These are phyloP conservation scores for Drosophila kurseongensis DNA, from an alignment of 1,140 invertebrate species.

Conservation along the genomic window DNA sequence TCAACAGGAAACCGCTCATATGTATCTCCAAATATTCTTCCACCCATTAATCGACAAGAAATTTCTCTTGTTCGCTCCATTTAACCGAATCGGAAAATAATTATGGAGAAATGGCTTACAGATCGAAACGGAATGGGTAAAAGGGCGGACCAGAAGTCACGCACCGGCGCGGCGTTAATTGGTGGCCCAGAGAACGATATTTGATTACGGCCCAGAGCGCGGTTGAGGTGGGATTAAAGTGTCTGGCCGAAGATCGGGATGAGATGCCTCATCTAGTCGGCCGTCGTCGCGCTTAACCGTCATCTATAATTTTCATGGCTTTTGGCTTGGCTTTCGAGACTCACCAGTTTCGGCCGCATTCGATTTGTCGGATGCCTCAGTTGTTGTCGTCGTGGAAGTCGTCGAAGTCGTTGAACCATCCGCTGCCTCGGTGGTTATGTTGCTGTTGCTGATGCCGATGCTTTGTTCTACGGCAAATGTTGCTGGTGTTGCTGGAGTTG, in stretches of 20 bases:
- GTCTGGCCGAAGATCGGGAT: constrained; percentile 44
- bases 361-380: constrained; percentile 58
- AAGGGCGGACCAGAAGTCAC: constrained; percentile 52
- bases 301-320: constrained; percentile 75
- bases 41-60: constrained; percentile 65
- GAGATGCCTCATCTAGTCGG: constrained; percentile 44
- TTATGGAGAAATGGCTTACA: constrained; percentile 67
- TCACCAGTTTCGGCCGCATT: constrained; percentile 73
- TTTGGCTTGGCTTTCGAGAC: constrained; percentile 55
- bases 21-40: constrained; percentile 54
- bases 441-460: constrained; percentile 20
- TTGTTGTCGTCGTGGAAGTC: constrained; percentile 52
- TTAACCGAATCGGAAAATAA: constrained; percentile 71
- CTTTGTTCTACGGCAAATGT: constrained; percentile 68
- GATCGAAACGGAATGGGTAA: constrained; percentile 54
- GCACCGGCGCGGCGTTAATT: constrained; percentile 69
- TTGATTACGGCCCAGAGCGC: constrained; percentile 55
- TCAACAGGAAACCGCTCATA: constrained; percentile 71
- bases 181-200: constrained; percentile 51
- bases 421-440: constrained; percentile 34
- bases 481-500: constrained; percentile 43
- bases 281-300: constrained; percentile 32
- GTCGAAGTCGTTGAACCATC: constrained; percentile 77
- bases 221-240: constrained; percentile 63
- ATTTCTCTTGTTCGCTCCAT: constrained; percentile 71